These are phyloP conservation scores for Salvelinus namaycush DNA, from an alignment of 2,113 vertebrate genomes.

Conservation along the genomic window DNA sequence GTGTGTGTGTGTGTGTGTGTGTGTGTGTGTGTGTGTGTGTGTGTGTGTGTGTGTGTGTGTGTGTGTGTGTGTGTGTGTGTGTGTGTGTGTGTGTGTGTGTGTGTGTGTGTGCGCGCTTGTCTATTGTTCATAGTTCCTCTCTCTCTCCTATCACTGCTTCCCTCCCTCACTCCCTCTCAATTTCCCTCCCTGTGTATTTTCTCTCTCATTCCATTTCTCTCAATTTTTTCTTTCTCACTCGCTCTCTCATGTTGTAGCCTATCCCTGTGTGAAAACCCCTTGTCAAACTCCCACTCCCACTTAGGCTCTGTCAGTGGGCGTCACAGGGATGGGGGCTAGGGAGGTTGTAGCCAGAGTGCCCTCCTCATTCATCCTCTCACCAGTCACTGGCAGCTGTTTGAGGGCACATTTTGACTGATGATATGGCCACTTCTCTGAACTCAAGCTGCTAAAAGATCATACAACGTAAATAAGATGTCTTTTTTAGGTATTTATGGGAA, in stretches of 20 bases:
- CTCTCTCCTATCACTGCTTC: not conserved
- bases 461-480: no score
- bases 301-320: not conserved
- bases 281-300: not conserved
- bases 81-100: no score
- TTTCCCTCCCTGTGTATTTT: not conserved
- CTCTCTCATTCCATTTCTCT: not conserved
- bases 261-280: not conserved
- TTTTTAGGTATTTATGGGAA: no score
- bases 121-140: not conserved
- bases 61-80: no score
- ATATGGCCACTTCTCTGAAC: not conserved
- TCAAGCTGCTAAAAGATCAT: not conserved
- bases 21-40: no score
- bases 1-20: no score
- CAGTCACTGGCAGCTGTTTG: not conserved
- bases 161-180: not conserved
- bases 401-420: not conserved
- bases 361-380: not conserved
- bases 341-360: not conserved
- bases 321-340: not conserved
- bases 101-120: no score
- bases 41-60: no score
- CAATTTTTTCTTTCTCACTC: not conserved
- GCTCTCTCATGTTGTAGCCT: not conserved